Base-by-base conservation (phyloP, 2,888 invertebrate species). In the Idaea biselata region DNA sequence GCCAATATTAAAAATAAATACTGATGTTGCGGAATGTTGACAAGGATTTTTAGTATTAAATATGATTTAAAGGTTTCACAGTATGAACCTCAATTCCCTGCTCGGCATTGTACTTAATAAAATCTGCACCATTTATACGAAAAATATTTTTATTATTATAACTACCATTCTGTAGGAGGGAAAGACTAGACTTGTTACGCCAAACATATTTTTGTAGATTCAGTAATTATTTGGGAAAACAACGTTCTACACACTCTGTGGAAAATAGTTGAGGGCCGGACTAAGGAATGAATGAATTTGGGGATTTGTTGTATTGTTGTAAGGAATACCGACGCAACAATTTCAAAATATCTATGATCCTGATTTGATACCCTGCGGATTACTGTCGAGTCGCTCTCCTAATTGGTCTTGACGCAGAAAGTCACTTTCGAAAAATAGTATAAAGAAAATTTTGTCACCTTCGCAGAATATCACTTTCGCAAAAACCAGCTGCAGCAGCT, bases 101-200 rank as follows among this genome's bases (percentile, higher is more conserved):
- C 7, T 44, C 44, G 44, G 44, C 7, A 44, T 11, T 44, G 44
- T 0, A 44, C 44, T 44, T 7, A 44, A 44, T 44, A 44, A 7
- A 44, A 44, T 44, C 44, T 44, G 44, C 44, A 44, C 44, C 44
- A 44, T 44, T 44, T 44, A 44, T 44, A 44, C 44, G 44, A 14
- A 44, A 44, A 44, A 44, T 44, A 44, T 44, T 44, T 44, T 44
- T 44, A 44, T 44, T 44, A 44, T 44, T 44, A 44, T 44, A 44
- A 44, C 44, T 44, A 44, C 44, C 2, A 44, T 44, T 44, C 44
- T 44, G 44, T 44, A 14, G 44, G 44, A 44, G 14, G 44, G 44
- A 44, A 14, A 8, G 14, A 14, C 44, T 44, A 25, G 5, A 25
- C 25, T 44, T 44, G 14, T 44, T 14, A 44, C 44, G 44, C 8